phyloP scores from a whole-genome alignment of 2,113 vertebrate genomes.

The Acanthochromis polyacanthus region DNA sequence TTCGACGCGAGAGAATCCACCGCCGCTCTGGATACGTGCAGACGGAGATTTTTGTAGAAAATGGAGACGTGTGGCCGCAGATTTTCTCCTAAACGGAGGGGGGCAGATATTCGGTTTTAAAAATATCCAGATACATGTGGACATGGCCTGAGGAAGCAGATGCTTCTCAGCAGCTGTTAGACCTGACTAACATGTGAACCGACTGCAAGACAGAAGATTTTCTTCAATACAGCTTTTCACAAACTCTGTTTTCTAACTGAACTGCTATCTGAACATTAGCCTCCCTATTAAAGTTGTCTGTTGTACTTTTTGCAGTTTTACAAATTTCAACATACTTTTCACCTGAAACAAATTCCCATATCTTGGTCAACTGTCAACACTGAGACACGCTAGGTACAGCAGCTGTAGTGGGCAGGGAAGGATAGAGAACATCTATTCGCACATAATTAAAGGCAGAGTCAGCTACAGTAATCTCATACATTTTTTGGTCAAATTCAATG shows the following conservation, averaged over 20 bases:
- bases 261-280: not conserved
- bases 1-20: no score
- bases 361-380: slow-evolving; percentile 28
- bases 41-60: no score
- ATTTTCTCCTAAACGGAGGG: no score
- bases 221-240: not conserved
- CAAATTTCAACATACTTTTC: slow-evolving; percentile 10
- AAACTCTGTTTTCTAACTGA: not conserved
- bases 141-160: slow-evolving; percentile 32
- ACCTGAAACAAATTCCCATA: slow-evolving; percentile 7
- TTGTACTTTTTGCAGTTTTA: not conserved
- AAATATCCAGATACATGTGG: no score
- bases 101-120: no score
- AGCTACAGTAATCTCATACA: no score
- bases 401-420: slow-evolving; percentile 31
- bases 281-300: no score
- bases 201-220: not conserved
- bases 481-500: no score
- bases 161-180: slow-evolving; percentile 11
- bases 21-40: no score
- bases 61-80: no score
- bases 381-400: slow-evolving; percentile 75
- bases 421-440: slow-evolving; percentile 63
- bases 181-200: not conserved
- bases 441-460: slow-evolving; percentile 62